Evolutionary conservation across 2,797 vertebrate species (phyloP).

Genomic region (Acrossocheilus wenchowensis): DNA sequence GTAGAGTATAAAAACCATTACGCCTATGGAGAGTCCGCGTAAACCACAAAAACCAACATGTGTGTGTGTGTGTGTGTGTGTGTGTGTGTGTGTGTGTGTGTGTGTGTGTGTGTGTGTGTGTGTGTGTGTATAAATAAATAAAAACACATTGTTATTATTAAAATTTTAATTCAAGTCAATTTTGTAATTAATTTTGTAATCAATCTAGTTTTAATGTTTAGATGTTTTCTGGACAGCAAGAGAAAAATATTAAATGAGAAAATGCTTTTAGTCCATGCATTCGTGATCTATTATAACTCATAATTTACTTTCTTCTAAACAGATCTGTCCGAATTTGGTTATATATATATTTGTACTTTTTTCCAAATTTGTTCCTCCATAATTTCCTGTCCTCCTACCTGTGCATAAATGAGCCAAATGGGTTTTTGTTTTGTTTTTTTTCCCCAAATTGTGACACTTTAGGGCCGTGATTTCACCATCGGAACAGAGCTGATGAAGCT

Average conservation of each 20-base stretch:
- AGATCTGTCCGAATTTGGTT: neutral
- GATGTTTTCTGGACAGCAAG: neutral
- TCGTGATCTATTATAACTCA: neutral
- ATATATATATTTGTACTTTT: neutral
- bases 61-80: no score
- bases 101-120: no score
- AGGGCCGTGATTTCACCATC: constrained; percentile 73
- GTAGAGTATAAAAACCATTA: no score
- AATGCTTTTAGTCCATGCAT: neutral
- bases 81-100: no score
- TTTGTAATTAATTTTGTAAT: neutral
- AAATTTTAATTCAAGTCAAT: neutral
- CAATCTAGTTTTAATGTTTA: neutral
- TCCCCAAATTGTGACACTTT: neutral
- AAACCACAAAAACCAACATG: no score
- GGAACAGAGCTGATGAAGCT: constrained; percentile 77
- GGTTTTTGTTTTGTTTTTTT: neutral
- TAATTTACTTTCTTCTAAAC: neutral
- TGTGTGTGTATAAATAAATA: no score
- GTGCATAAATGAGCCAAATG: neutral
- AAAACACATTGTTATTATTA: neutral
- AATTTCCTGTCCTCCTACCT: neutral
- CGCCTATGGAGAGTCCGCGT: no score
- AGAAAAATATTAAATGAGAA: neutral
- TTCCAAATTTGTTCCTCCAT: neutral